Conservation (phyloP, 2,888 invertebrate species). For the Conomelus anceps region DNA sequence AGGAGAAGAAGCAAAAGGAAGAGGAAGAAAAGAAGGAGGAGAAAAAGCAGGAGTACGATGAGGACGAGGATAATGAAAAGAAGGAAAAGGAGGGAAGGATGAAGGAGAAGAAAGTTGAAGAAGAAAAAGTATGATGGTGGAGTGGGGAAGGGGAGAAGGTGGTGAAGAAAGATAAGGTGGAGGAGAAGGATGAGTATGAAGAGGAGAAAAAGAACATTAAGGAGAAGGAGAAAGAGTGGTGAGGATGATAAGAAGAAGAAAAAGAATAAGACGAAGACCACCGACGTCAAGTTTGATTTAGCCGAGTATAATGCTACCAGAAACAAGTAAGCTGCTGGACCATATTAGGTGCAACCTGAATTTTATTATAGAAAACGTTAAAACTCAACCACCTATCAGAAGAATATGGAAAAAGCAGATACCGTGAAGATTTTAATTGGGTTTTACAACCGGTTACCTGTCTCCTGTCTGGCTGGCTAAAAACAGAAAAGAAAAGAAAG, state of each 20-base stretch:
- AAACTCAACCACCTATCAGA: neutral
- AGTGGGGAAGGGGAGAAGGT: too few species aligned
- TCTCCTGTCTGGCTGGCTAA: neutral
- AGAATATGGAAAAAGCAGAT: neutral
- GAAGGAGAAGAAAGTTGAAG: too few species aligned
- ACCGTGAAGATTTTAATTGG: neutral
- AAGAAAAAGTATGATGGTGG: too few species aligned
- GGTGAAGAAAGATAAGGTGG: too few species aligned
- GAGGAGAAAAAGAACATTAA: too few species aligned
- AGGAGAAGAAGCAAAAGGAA: too few species aligned
- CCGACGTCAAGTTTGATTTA: neutral
- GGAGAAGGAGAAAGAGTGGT: neutral
- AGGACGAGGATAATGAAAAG: too few species aligned
- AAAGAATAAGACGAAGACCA: neutral
- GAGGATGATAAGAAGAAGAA: neutral
- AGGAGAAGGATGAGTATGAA: too few species aligned
- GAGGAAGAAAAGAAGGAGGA: too few species aligned
- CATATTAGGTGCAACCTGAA: neutral
- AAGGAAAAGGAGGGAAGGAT: too few species aligned
- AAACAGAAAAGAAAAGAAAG: neutral
- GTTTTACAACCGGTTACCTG: neutral
- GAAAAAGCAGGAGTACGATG: too few species aligned
- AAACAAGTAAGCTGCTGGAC: neutral
- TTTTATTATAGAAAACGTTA: neutral
- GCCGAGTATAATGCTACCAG: neutral